Conservation (phyloP, 2,888 invertebrate genomes). For the Rhimphoctona megacephalus region DNA sequence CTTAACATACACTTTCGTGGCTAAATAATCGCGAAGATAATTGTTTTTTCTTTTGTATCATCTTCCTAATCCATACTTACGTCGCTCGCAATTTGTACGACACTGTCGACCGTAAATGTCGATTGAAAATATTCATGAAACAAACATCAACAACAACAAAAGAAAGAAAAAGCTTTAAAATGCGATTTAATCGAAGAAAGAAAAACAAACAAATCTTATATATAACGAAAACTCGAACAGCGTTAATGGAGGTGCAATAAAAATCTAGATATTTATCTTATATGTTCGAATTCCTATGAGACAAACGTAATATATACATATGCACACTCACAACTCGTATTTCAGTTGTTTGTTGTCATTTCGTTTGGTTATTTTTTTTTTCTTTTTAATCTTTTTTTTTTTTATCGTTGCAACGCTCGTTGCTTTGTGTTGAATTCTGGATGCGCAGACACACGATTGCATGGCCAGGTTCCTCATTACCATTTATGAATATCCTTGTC, state of each 20-base stretch:
- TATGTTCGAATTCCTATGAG: slow-evolving; percentile 70
- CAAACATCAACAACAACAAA: slow-evolving; percentile 44
- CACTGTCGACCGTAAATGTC: not conserved
- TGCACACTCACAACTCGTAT: slow-evolving; percentile 6
- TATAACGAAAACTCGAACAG: slow-evolving; percentile 47
- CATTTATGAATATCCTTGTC: not conserved
- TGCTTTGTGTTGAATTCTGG: not conserved
- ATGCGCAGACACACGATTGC: not conserved
- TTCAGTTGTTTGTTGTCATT: slow-evolving; percentile 66
- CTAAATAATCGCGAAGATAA: slow-evolving; percentile 39
- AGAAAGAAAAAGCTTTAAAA: slow-evolving; percentile 51
- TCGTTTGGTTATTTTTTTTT: not conserved
- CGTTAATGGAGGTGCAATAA: slow-evolving; percentile 71
- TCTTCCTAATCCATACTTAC: slow-evolving; percentile 53
- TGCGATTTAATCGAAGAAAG: slow-evolving; percentile 18
- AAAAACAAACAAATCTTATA: slow-evolving; percentile 18
- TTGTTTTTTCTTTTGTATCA: slow-evolving; percentile 6
- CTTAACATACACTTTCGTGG: slow-evolving; percentile 8
- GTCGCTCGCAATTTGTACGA: slow-evolving; percentile 44
- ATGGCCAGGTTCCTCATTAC: not conserved
- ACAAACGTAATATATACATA: slow-evolving; percentile 64
- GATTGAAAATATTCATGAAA: not conserved
- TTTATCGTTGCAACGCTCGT: slow-evolving; percentile 76
- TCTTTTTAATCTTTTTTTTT: not conserved
- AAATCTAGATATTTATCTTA: slow-evolving; percentile 69